Base-by-base conservation (phyloP, 1,140 invertebrate species). In the Bombus terrestris region DNA sequence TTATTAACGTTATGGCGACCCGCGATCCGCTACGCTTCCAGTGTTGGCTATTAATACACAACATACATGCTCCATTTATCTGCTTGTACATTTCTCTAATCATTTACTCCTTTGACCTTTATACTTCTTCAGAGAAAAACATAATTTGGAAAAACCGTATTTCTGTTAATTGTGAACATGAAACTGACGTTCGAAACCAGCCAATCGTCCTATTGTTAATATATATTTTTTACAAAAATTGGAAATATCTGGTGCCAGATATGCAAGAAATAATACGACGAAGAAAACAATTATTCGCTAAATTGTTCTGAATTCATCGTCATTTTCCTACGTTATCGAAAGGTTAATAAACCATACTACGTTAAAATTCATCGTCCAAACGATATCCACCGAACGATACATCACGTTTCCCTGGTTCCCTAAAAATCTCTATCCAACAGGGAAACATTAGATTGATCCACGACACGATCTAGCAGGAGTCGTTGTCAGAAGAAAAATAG, bases 371-470 rank as follows among this genome's bases (percentile, higher is more conserved):
- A 37, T 68, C 66, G 32, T 22, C 18, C 47, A 6, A 53, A 53
- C 18, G 18, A 53, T 0, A 53, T 22, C 47, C 18, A 53, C 47
- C 18, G 47, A 53, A 53, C 47, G 41, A 47, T 74, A 28, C 35
- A 37, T 71, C 37, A 12, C 68, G 18, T 28, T 12, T 28, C 8
- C 68, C 25, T 5, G 3, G 5, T 4, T 1, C 12, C 66, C 35
- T 47, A 2, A 39, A 39, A 47, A 82, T 47, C 71, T 74, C 43
- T 64, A 57, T 64, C 32, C 71, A 39, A 73, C 25, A 2, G 37
- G 77, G 74, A 59, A 39, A 71, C 59, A 83, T 83, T 78, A 77
- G 47, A 69, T 59, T 32, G 82, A 69, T 69, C 64, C 25, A 22
- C 47, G 73, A 57, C 43, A 69, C 28, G 73, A 25, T 18, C 9